Evolutionary conservation across 2,113 vertebrate species (phyloP).

Genomic region (Leptodactylus fuscus): DNA sequence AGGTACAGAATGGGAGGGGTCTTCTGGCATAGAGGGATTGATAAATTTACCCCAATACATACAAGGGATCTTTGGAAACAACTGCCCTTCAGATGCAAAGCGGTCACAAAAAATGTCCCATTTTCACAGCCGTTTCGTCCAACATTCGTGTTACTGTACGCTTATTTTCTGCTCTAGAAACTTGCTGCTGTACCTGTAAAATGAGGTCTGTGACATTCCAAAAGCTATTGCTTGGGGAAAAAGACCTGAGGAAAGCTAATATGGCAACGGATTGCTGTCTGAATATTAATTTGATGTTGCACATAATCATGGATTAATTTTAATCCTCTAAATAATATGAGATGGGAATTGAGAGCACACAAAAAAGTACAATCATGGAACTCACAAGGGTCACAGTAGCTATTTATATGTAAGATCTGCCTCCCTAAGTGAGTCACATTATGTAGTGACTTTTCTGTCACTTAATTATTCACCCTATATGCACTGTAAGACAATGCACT

Average conservation of each 20-base stretch:
- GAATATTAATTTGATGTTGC: conserved; percentile 51
- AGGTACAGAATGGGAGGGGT: no score
- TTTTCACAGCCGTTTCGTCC: no score
- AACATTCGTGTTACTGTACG: no score
- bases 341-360: conserved; percentile 47
- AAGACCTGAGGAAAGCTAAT: conserved; percentile 48
- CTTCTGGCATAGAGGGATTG: no score
- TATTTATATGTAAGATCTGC: conserved; percentile 47
- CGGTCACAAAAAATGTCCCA: no score
- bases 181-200: conserved; percentile 12
- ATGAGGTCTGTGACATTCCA: conserved; percentile 43
- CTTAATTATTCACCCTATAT: conserved; percentile 40
- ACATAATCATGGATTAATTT: conserved; percentile 57
- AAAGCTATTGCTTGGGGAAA: conserved; percentile 30
- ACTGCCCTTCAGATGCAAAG: no score
- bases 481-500: conserved; percentile 5
- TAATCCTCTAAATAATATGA: conserved; percentile 55
- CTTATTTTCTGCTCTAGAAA: background rate
- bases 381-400: conserved; percentile 35
- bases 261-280: conserved; percentile 34
- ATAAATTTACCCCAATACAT: no score
- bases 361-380: conserved; percentile 46
- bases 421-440: conserved; percentile 39
- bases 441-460: conserved; percentile 35
- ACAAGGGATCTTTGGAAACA: no score